Conservation (phyloP, 2,797 vertebrate genomes). For the Crocidura indochinensis region DNA sequence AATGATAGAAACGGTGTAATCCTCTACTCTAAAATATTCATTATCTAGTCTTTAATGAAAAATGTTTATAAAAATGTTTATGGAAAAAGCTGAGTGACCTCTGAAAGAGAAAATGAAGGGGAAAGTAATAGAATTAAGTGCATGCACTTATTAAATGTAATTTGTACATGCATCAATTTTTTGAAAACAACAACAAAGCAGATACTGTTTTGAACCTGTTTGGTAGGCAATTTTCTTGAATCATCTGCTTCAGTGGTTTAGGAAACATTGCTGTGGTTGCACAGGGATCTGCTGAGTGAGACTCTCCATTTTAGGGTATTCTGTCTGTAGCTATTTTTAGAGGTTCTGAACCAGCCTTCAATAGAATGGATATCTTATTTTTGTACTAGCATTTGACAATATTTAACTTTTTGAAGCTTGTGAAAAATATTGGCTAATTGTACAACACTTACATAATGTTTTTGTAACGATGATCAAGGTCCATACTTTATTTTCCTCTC, state of each 20-base stretch:
- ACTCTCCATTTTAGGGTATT: not conserved
- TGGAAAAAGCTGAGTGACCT: not conserved
- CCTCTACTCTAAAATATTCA: slow-evolving; percentile 5
- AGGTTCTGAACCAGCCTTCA: slow-evolving; percentile 51
- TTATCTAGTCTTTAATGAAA: slow-evolving; percentile 3
- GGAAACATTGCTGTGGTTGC: not conserved
- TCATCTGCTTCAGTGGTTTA: not conserved
- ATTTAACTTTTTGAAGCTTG: not conserved
- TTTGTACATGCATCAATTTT: not conserved
- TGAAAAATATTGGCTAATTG: slow-evolving; percentile 27
- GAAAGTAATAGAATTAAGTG: slow-evolving; percentile 26
- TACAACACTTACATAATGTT: too few relatives aligned
- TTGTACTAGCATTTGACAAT: not conserved
- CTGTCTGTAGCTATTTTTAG: slow-evolving; percentile 45
- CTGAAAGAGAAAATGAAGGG: slow-evolving; percentile 30
- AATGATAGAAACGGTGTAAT: not conserved
- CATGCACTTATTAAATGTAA: not conserved
- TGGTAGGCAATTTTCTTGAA: not conserved
- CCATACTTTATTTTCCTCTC: not conserved
- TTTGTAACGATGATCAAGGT: too few relatives aligned
- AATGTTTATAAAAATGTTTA: not conserved
- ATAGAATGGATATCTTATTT: not conserved
- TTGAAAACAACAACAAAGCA: not conserved
- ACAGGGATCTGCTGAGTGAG: slow-evolving; percentile 7
- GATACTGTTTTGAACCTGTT: slow-evolving; percentile 25